Evolutionary conservation across 1,140 invertebrate species (phyloP).

Genomic region (Zaprionus inermis): DNA sequence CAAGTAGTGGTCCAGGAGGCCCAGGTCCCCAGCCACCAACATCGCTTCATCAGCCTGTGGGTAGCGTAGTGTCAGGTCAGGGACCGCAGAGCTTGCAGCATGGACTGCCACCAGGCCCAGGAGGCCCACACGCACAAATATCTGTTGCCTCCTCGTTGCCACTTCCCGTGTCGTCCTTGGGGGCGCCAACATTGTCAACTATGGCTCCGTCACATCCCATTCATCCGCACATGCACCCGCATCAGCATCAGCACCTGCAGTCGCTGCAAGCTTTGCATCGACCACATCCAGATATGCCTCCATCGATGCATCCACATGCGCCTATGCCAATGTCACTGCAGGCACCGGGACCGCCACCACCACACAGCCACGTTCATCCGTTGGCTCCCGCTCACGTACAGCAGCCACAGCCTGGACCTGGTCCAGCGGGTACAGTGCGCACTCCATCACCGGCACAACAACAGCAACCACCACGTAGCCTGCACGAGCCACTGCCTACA

Average conservation of each 20-base stretch:
- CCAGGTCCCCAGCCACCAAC: slow-evolving; percentile 57
- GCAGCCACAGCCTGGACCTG: slow-evolving; percentile 81
- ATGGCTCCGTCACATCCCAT: slow-evolving; percentile 70
- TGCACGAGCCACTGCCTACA: slow-evolving; percentile 72
- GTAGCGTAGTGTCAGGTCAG: slow-evolving; percentile 26
- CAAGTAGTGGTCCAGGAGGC: slow-evolving; percentile 27
- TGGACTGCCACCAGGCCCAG: slow-evolving; percentile 63
- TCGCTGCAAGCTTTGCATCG: slow-evolving; percentile 66
- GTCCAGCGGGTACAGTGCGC: slow-evolving; percentile 83
- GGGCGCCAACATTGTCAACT: slow-evolving; percentile 68
- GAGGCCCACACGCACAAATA: slow-evolving; percentile 59
- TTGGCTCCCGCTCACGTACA: slow-evolving; percentile 72
- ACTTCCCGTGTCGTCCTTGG: slow-evolving; percentile 16
- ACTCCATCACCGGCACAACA: slow-evolving; percentile 80
- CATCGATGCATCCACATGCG: slow-evolving; percentile 73
- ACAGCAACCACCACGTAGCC: slow-evolving; percentile 60
- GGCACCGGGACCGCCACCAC: slow-evolving; percentile 64
- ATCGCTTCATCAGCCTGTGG: slow-evolving; percentile 60
- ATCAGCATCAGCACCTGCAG: slow-evolving; percentile 58
- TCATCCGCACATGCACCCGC: slow-evolving; percentile 76
- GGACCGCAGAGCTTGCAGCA: slow-evolving; percentile 61
- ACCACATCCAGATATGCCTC: slow-evolving; percentile 74
- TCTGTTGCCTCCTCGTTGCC: slow-evolving; percentile 66
- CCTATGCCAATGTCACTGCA: slow-evolving; percentile 77
- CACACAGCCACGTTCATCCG: slow-evolving; percentile 58